Evolutionary conservation across 2,113 vertebrate genomes (phyloP), one percentile per base, ranked within the genome.

Genomic region (Ancistrus triradiatus): DNA sequence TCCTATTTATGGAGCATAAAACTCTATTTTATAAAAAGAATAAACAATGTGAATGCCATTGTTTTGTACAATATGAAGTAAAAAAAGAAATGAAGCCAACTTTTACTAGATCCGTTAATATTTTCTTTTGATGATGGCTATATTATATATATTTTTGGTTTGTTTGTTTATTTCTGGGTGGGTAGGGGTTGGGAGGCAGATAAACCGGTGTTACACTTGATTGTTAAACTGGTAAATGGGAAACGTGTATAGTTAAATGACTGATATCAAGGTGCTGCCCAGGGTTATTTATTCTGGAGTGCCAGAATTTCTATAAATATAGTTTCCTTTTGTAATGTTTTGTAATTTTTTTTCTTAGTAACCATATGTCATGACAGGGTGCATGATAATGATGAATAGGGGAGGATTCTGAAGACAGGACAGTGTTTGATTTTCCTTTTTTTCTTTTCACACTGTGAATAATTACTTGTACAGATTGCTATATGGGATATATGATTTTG

Each of bases 271-370:
- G 82, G 83, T 89, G 80, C 80, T 79, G 81, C 84, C 84, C 80
- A 91, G 91, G 92, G 91, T 92, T 88, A 85, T 87, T 93, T n/a
- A n/a, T 91, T 90, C 90, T 93, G 90, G 85, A 94, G 88, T 90
- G 90, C 88, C 90, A 94, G 89, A 92, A 92, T 97, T 96, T 98
- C 90, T 97, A 96, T 95, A 84, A 95, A 92, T 94, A 95, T 94
- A 94, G 91, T 91, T 96, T 88, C 91, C 95, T 92, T 95, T 91
- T 95, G 92, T 95, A 97, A 94, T 89, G 90, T 96, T 96, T 95
- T 97, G 90, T 93, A 51, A 71, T 76, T 92, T 90, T 86, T 89
- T 95, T 93, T 94, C 90, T 89, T 93, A 92, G 91, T 95, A 94
- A 92, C 87, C 93, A 89, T 85, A 81, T 81, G 81, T 94, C 91